Evolutionary conservation across 2,888 invertebrate species (phyloP).

Genomic region (Pycnomerus fuliginosus): DNA sequence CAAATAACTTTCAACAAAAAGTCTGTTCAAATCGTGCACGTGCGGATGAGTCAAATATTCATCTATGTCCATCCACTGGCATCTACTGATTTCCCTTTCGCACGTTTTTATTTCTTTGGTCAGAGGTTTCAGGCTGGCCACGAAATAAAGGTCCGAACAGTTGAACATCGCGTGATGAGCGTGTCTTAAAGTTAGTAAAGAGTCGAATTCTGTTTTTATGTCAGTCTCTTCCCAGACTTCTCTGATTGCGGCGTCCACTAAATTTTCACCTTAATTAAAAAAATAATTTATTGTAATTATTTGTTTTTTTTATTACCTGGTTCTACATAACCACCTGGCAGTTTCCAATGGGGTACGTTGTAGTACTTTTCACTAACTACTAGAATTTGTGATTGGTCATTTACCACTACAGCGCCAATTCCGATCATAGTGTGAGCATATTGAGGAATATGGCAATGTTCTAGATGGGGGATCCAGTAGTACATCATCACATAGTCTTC

Average conservation of each 20-base stretch:
- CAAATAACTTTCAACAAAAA: conserved; percentile 65
- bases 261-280: too few relatives aligned
- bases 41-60: conserved; percentile 71
- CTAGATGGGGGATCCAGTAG: conserved; percentile 72
- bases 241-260: conserved; percentile 77
- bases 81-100: conserved; percentile 73
- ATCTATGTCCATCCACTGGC: conserved; percentile 79
- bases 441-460: conserved; percentile 66
- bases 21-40: conserved; percentile 70
- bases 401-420: conserved; percentile 83
- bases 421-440: conserved; percentile 81
- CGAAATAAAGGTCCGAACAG: conserved; percentile 85
- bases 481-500: conserved; percentile 77
- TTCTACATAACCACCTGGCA: conserved; percentile 91
- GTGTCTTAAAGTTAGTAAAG: conserved; percentile 77
- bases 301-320: too few relatives aligned
- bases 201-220: conserved; percentile 71
- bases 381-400: conserved; percentile 73
- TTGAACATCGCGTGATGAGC: conserved; percentile 72
- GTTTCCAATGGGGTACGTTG: conserved; percentile 72
- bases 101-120: conserved; percentile 66
- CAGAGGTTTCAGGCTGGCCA: conserved; percentile 70
- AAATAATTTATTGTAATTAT: too few relatives aligned
- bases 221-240: conserved; percentile 93
- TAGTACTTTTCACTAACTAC: conserved; percentile 76